phyloP scores from a whole-genome alignment of 2,888 invertebrate species.

The Campaea margaritaria region DNA sequence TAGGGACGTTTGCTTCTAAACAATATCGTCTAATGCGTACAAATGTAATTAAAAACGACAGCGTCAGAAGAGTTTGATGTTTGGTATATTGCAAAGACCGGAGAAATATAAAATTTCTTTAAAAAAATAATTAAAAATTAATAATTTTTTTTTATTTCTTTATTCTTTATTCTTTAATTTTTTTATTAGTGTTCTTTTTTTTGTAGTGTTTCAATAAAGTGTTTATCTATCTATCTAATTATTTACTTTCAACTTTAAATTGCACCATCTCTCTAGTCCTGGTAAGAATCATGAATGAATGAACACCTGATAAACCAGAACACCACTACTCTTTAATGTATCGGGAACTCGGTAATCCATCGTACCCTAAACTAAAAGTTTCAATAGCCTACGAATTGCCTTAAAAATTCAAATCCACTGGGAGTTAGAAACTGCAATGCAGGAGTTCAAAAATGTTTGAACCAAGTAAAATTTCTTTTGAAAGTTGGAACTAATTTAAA shows the following conservation, averaged over 20 bases:
- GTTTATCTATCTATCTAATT: too few relatives aligned
- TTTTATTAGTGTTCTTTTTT: too few relatives aligned
- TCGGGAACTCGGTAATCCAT: conserved; percentile 1
- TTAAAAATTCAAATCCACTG: not conserved
- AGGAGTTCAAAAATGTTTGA: too few relatives aligned
- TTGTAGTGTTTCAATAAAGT: too few relatives aligned
- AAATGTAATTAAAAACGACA: conserved; percentile 8
- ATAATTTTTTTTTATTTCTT: too few relatives aligned
- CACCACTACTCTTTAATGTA: not conserved
- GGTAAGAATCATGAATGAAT: not conserved
- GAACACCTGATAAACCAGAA: not conserved
- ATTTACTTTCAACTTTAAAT: too few relatives aligned
- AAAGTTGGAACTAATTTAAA: not conserved
- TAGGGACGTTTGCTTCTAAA: conserved; percentile 18
- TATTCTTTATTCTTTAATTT: too few relatives aligned
- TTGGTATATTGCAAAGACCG: not conserved
- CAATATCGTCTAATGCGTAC: conserved; percentile 7
- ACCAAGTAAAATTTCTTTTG: not conserved
- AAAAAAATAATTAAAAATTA: too few relatives aligned
- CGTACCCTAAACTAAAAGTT: conserved; percentile 13
- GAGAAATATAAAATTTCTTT: not conserved
- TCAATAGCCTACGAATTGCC: conserved; percentile 8
- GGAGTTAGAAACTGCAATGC: not conserved
- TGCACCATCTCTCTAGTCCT: too few relatives aligned
- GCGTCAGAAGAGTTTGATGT: not conserved